A percentile compares a stretch with the other conserved stretches of the same genome.
Evolutionary conservation across 2,113 vertebrate species (phyloP).

Genomic region (Silurus glanis): DNA sequence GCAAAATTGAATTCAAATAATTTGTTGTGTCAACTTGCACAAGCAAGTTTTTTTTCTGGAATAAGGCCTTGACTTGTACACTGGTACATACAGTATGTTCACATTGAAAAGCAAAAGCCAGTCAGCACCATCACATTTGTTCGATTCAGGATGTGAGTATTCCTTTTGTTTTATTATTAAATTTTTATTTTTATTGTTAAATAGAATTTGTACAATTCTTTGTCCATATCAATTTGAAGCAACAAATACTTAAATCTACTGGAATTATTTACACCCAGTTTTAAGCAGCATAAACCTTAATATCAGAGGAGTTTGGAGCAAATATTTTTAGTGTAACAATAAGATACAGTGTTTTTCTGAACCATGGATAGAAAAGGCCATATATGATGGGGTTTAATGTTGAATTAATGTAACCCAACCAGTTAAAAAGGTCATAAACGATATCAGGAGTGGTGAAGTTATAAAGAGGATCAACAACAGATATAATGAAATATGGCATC

Average conservation of each 20-base stretch:
- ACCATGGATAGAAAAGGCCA: slow-evolving; percentile 62
- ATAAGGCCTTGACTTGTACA: too few species aligned
- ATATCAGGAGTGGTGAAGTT: slow-evolving; percentile 53
- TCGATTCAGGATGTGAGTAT: too few species aligned
- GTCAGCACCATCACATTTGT: too few species aligned
- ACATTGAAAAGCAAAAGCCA: too few species aligned
- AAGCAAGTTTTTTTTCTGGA: background rate
- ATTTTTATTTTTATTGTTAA: too few species aligned
- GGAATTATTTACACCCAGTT: too few species aligned
- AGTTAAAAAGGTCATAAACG: slow-evolving; percentile 56
- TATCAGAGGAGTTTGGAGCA: slow-evolving; percentile 49
- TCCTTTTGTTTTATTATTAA: too few species aligned
- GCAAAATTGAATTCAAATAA: too few species aligned
- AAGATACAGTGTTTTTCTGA: slow-evolving; percentile 56
- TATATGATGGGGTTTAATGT: slow-evolving; percentile 62
- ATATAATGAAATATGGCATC: slow-evolving; percentile 57
- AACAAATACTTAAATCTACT: too few species aligned
- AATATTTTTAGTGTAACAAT: slow-evolving; percentile 60
- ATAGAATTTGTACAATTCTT: too few species aligned
- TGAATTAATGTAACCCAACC: slow-evolving; percentile 61
- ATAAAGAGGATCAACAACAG: slow-evolving; percentile 51
- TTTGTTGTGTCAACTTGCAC: background rate
- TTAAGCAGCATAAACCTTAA: slow-evolving; percentile 41
- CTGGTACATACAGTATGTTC: too few species aligned
- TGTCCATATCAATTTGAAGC: too few species aligned